Evolutionary conservation across 1,140 invertebrate species (phyloP), one percentile per base, ranked within the genome.

Genomic region (Scaptomyza graminum): DNA sequence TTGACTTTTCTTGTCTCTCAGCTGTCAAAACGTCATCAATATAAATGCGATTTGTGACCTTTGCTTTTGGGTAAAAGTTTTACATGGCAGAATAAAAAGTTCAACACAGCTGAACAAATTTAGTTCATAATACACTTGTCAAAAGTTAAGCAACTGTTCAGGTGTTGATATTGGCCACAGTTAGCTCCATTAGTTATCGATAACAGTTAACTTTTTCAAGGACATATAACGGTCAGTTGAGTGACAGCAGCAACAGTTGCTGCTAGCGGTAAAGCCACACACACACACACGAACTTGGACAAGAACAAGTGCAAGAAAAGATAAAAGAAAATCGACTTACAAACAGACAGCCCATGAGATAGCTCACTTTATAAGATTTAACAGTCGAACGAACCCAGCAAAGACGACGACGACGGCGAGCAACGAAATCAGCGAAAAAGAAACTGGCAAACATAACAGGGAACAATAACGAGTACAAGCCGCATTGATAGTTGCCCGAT

Each of bases 391-490:
- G 50, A 70, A 62, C 71, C 59, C 41, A 78, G 51, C 59, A 67
- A 59, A 65, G 39, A 46, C 50, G 67, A 63, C 71, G 34, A 46
- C 50, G 1, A 52, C 25, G 13, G 8, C 37, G 44, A 50, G 47
- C 39, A 54, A 49, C 51, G 61, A 54, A 16, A 31, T n/a, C 52
- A 55, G 25, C 56, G 11, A 31, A 43, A 34, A 67, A 51, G 74
- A 68, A 77, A 77, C 81, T 59, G 60, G 59, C 61, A 76, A 79
- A 84, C 81, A 80, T 74, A 84, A 83, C 83, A 88, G 82, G 79
- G 78, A 87, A 87, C 82, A 88, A 87, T 87, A 87, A 85, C 82
- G 79, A 85, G 83, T 82, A 85, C 82, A 88, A 82, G 78, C 83
- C 65, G 82, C 70, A 59, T 82, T 85, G 83, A 85, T 85, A 88